These are phyloP conservation scores for Dromius quadrimaculatus DNA, from an alignment of 2,888 invertebrate species.

Conservation along the genomic window DNA sequence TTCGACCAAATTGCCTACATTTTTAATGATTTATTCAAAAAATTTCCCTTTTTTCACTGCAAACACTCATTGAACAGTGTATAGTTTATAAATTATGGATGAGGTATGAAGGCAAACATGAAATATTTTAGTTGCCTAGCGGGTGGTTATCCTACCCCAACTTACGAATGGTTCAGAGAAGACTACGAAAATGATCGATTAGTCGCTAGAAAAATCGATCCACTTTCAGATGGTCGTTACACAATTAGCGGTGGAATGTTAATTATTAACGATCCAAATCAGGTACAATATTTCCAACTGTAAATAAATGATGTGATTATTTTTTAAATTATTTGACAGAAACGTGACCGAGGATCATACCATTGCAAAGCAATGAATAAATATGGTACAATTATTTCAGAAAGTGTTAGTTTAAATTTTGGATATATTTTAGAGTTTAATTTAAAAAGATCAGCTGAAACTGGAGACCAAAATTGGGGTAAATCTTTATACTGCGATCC, in stretches of 20 bases:
- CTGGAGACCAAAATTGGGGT: constrained; percentile 93
- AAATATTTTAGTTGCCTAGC: constrained; percentile 85
- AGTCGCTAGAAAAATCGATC: constrained; percentile 81
- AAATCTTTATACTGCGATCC: constrained; percentile 94
- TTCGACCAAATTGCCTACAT: no score
- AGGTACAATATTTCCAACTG: constrained; percentile 63
- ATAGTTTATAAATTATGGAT: no score
- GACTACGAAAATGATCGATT: constrained; percentile 85
- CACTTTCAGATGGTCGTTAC: constrained; percentile 78
- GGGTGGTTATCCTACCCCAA: constrained; percentile 89
- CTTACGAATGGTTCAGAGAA: constrained; percentile 91
- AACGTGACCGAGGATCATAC: constrained; percentile 86
- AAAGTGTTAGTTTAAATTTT: constrained; percentile 88
- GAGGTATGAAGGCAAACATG: no score
- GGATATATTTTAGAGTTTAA: constrained; percentile 93
- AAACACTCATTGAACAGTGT: not conserved
- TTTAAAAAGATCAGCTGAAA: constrained; percentile 84
- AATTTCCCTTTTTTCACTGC: no score
- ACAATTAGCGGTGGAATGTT: constrained; percentile 93
- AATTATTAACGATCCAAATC: constrained; percentile 87
- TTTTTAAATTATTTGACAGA: constrained; percentile 62
- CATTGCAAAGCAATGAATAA: constrained; percentile 93
- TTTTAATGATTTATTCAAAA: no score
- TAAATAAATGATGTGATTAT: not conserved
- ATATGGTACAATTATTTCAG: constrained; percentile 89